A percentile compares a stretch with the other conserved stretches of the same genome.
These are phyloP conservation scores for Uria aalge DNA, from an alignment of 2,113 vertebrate species.

Conservation along the genomic window DNA sequence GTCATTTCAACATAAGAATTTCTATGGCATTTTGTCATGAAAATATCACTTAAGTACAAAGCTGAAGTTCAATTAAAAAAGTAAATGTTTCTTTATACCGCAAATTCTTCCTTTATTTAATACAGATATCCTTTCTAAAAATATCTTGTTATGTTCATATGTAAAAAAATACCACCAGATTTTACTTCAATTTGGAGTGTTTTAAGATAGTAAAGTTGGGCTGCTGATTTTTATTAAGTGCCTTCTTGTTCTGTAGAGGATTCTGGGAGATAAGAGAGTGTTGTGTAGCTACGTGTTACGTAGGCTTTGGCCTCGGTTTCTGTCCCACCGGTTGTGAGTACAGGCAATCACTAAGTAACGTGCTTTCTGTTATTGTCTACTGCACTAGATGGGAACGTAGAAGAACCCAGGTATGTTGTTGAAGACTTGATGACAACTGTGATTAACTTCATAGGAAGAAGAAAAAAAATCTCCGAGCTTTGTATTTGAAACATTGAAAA, in stretches of 20 bases:
- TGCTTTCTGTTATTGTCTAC: background rate
- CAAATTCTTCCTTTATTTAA: background rate
- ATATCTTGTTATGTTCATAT: background rate
- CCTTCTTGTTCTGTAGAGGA: too few relatives aligned
- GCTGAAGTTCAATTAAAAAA: background rate
- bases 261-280: background rate
- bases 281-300: too few relatives aligned
- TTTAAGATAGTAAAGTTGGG: background rate
- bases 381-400: background rate
- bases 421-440: background rate
- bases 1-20: background rate
- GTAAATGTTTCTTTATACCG: background rate
- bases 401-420: background rate
- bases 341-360: background rate
- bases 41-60: background rate
- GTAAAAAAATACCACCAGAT: background rate
- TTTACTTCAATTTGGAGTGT: background rate
- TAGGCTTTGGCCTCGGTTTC: background rate
- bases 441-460: background rate
- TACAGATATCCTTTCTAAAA: background rate
- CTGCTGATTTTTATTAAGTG: background rate
- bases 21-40: background rate
- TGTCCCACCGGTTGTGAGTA: background rate
- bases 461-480: background rate
- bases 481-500: background rate